Base-by-base conservation (phyloP, 2,888 invertebrate genomes). In the Deladenus siricidicola region DNA sequence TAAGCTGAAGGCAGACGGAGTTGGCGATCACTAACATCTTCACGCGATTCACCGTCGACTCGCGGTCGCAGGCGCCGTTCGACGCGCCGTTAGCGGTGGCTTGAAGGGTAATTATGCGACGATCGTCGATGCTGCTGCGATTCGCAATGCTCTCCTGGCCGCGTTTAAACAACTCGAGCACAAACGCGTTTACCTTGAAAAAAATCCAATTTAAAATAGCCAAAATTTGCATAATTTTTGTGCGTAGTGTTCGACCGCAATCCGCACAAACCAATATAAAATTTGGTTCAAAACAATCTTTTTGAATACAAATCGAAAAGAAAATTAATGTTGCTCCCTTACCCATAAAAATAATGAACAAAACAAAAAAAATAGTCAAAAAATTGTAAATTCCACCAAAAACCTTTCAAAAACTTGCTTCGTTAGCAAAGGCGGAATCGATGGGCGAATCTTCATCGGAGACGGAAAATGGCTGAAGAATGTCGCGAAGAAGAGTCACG, bases 1-100 rank as follows among this genome's bases (percentile, higher is more conserved):
- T 84, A 6, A 98, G 84, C 80, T 98, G 94, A 0, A 98, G 90
- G 90, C 79, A 89, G 88, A 80, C 91, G 89, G 2, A 90, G 50
- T 72, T 69, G 8, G 69, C 69, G 45, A 69, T 70, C 21, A 73
- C 59, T 23, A 69, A 56, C 63, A 70, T 68, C 59, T 66, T 65
- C 34, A 63, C 56, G 10, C 72, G 58, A 49, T 68, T 66, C 42
- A 66, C 63, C 17, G 57, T 54, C 0, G 56, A n/a, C 21, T 67
- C 64, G 42, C 58, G 56, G 28, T 64, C 64, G 24, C 57, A 44
- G 24, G 43, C 39, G 26, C 58, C 57, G 21, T 58, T 53, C 34
- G 49, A 56, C 3, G 26, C 44, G 42, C 14, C 30, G n/a, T 30
- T 34, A 19, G n/a, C 34, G 39, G n/a, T 39, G 39, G 53, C 53